These are phyloP conservation scores for Cyprinus carpio DNA, from an alignment of 2,113 vertebrate genomes.

Conservation along the genomic window DNA sequence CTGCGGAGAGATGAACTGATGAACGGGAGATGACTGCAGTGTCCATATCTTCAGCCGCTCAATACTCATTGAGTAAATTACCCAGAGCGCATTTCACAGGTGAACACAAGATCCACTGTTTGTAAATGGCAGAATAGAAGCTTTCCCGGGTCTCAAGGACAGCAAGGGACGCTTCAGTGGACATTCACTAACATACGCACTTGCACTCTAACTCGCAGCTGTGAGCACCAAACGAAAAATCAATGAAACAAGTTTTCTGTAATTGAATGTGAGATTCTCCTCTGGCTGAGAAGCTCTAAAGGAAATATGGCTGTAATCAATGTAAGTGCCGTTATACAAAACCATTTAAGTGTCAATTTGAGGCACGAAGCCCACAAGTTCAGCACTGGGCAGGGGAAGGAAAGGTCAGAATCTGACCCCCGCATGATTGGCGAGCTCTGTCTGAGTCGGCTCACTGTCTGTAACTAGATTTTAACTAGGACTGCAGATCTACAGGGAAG, in stretches of 20 bases:
- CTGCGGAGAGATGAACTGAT: neutral
- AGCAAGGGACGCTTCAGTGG: conserved; percentile 13
- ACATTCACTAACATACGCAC: conserved; percentile 41
- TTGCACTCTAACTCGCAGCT: conserved; percentile 39
- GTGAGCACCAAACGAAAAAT: conserved; percentile 49
- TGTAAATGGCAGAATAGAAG: conserved; percentile 43
- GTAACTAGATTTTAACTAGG: conserved; percentile 40
- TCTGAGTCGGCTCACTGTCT: conserved; percentile 3
- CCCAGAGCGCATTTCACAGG: conserved; percentile 24
- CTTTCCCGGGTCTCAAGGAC: conserved; percentile 44
- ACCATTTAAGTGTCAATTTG: conserved; percentile 72
- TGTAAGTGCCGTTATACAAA: conserved; percentile 74
- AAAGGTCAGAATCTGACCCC: conserved; percentile 33
- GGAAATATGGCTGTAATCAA: conserved; percentile 72
- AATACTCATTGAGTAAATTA: conserved; percentile 42
- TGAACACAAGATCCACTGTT: conserved; percentile 38
- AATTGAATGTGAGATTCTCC: conserved; percentile 67
- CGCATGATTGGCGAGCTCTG: neutral
- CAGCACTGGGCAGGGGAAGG: conserved; percentile 44
- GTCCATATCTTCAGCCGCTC: conserved; percentile 16
- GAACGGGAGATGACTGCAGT: conserved; percentile 17
- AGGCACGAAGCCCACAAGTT: conserved; percentile 34
- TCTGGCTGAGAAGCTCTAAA: conserved; percentile 39
- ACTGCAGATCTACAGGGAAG: neutral
- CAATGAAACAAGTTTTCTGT: conserved; percentile 70